Evolutionary conservation across 23 tunicate species (phyloP), one percentile per base, ranked within the genome.

Genomic region (Oikopleura vanhoeffeni): DNA sequence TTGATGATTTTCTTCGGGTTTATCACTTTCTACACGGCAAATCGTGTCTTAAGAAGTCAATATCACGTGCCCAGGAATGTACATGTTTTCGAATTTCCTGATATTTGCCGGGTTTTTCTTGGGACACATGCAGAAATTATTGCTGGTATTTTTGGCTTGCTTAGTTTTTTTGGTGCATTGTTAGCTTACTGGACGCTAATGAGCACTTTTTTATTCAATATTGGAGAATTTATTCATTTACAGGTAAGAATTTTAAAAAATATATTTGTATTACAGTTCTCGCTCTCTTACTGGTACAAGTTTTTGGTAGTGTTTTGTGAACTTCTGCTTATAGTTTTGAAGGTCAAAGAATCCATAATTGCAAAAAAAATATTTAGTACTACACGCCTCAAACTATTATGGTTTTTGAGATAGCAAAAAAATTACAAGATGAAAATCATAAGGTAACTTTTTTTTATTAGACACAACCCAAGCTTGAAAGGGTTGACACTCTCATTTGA

Each of bases 151-250:
- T 92, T 92, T 84, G 90, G 91, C 24, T 83, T 92, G 2, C 76
- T 92, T 0, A 88, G 91, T 13, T 92, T 92, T 85, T 84, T 92
- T 0, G 97, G 97, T n/a, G 97, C 90, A 67, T 87, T 92, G 92
- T 83, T 92, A 30, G 97, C 88, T 40, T 92, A 92, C 83, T 92
- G 97, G 97, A 91, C 90, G 28, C 84, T 92, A 40, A 89, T 92
- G 97, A 85, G 87, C 40, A 92, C 88, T 57, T 92, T 92, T 41
- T 40, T 92, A 40, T 88, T 87, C 85, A 83, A 76, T 40, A 86
- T 87, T 0, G 97, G 97, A 41, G 87, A 89, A 8, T 92, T 92
- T 86, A 84, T 89, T 24, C 85, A 89, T 71, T 2, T 71, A 3
- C 79, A 71, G 35, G 79, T 30, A 2, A 49, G 18, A 18, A 49